Evolutionary conservation across 2,113 vertebrate genomes (phyloP).

Genomic region (Caloenas nicobarica): DNA sequence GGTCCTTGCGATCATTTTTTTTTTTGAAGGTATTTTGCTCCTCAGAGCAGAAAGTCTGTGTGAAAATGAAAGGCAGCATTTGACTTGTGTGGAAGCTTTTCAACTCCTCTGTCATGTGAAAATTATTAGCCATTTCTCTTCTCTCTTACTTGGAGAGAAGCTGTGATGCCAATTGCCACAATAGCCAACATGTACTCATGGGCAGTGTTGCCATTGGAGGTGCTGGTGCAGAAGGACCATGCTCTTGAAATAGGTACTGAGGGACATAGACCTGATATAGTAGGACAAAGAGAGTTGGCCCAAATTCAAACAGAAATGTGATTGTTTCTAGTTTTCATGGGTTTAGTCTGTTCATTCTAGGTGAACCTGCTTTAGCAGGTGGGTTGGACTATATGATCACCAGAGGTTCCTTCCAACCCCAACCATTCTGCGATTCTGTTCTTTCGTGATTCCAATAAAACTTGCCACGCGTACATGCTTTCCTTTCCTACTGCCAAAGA

Average conservation of each 20-base stretch:
- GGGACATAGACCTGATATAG: background rate
- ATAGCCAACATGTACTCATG: background rate
- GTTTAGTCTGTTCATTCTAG: background rate
- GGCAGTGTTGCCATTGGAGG: background rate
- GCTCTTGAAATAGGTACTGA: background rate
- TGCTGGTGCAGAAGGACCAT: background rate
- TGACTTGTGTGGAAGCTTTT: background rate
- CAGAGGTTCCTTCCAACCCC: too few species aligned
- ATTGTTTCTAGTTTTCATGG: background rate
- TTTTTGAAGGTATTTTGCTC: background rate
- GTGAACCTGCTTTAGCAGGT: too few species aligned
- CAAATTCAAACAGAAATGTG: background rate
- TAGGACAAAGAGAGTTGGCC: background rate
- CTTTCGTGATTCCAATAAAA: background rate
- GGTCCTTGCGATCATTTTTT: background rate
- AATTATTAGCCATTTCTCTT: background rate
- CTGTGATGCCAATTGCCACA: background rate
- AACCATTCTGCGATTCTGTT: too few species aligned
- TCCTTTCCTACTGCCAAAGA: accelerated
- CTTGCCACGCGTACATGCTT: accelerated
- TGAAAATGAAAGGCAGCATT: background rate
- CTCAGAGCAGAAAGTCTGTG: background rate
- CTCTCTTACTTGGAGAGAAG: background rate
- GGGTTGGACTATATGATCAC: too few species aligned
- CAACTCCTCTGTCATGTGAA: background rate